Evolutionary conservation across 2,113 vertebrate species (phyloP).

Genomic region (Lanius ludovicianus): DNA sequence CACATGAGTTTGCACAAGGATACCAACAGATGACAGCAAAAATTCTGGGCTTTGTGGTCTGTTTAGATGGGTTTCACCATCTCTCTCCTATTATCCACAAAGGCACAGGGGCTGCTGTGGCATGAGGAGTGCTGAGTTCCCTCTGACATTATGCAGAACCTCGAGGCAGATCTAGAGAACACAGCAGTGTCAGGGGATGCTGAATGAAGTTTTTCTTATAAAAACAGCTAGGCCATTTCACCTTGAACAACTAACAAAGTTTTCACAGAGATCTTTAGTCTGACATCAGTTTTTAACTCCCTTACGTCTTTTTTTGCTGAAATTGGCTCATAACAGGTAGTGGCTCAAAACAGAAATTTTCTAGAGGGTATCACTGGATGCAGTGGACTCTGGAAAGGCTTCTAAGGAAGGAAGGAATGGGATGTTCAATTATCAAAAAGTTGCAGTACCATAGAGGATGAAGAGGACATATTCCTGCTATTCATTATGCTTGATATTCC

Average conservation of each 20-base stretch:
- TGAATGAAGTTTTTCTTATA: background rate
- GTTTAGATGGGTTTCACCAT: background rate
- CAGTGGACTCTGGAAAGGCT: background rate
- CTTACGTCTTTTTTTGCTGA: background rate
- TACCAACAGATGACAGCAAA: background rate
- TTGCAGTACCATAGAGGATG: background rate
- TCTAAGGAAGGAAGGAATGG: background rate
- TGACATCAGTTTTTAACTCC: background rate
- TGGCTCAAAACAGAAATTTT: background rate
- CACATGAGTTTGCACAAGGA: accelerated
- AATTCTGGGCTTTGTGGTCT: background rate
- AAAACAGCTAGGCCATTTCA: background rate
- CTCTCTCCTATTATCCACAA: background rate
- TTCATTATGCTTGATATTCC: background rate
- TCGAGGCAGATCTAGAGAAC: background rate
- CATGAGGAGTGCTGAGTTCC: background rate
- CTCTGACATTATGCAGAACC: accelerated
- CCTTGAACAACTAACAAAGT: background rate
- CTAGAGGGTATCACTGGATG: background rate
- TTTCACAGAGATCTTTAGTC: background rate
- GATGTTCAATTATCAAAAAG: background rate
- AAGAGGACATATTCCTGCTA: background rate
- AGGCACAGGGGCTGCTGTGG: background rate
- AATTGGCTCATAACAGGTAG: background rate
- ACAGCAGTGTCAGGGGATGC: background rate